Conservation (phyloP, 92 coral and sea anemone genomes). For the Epizoanthus stellaris region DNA sequence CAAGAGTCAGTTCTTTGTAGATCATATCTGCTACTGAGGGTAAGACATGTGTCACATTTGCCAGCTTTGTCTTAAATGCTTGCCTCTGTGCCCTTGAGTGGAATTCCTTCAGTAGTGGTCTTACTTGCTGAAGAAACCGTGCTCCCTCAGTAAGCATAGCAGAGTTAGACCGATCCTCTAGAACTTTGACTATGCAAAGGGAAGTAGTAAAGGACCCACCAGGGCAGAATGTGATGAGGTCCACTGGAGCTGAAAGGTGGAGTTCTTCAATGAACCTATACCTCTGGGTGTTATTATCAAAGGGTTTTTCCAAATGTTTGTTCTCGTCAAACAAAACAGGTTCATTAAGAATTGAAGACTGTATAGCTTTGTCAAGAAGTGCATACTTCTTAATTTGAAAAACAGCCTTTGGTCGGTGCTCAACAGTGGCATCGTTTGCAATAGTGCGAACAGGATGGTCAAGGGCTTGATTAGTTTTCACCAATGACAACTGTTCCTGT, state of each 20-base stretch:
- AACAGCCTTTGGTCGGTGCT: not conserved
- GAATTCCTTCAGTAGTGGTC: slow-evolving; percentile 42
- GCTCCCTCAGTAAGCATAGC: not conserved
- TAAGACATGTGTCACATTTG: slow-evolving; percentile 23
- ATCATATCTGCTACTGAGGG: slow-evolving; percentile 52
- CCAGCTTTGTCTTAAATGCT: slow-evolving; percentile 19
- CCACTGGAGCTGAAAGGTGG: slow-evolving; percentile 28
- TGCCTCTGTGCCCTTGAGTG: slow-evolving; percentile 26
- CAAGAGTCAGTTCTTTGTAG: slow-evolving; percentile 45
- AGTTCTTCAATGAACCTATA: slow-evolving; percentile 20
- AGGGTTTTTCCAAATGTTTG: slow-evolving; percentile 11
- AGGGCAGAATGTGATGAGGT: slow-evolving; percentile 2
- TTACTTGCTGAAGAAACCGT: not conserved
- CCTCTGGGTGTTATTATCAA: not conserved
- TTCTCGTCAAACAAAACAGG: slow-evolving; percentile 43
- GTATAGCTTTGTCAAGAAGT: not conserved
- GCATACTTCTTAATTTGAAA: not conserved
- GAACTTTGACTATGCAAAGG: slow-evolving; percentile 14
- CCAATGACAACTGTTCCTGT: too few species aligned
- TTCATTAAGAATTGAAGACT: not conserved
- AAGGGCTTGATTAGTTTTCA: slow-evolving; percentile 31
- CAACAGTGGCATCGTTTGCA: slow-evolving; percentile 42
- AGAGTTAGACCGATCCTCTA: not conserved
- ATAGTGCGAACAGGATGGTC: slow-evolving; percentile 32
- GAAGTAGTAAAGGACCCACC: slow-evolving; percentile 9